These are phyloP conservation scores for Ochotona curzoniae DNA, from an alignment of 2,113 vertebrate species.

Conservation along the genomic window DNA sequence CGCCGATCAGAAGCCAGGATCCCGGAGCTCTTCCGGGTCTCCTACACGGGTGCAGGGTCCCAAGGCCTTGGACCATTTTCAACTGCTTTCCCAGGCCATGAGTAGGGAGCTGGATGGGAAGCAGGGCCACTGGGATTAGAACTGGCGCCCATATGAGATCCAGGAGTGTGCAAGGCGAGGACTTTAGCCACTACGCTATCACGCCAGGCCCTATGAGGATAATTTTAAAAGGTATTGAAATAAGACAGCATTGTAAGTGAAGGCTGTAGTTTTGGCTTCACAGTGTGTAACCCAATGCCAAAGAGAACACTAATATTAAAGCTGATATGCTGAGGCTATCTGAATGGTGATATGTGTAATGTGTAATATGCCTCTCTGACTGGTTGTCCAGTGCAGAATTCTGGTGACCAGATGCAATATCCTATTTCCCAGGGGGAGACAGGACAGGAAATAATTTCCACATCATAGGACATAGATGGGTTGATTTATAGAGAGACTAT, in stretches of 20 bases:
- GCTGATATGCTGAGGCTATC: constrained; percentile 55
- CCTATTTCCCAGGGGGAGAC: not conserved
- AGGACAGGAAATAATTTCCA: not conserved
- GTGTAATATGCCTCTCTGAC: not conserved
- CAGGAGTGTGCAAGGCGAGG: too few species aligned
- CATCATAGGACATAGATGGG: not conserved
- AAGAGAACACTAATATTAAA: constrained; percentile 73
- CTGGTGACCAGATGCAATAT: not conserved
- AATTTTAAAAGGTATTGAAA: constrained; percentile 56
- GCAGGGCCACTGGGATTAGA: too few species aligned
- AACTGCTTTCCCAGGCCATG: too few species aligned
- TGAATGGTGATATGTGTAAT: not conserved
- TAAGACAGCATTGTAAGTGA: constrained; percentile 45
- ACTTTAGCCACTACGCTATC: too few species aligned
- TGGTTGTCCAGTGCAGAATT: not conserved
- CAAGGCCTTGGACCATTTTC: too few species aligned
- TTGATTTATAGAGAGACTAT: not conserved
- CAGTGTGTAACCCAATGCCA: constrained; percentile 59
- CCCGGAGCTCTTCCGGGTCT: too few species aligned
- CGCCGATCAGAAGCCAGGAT: too few species aligned
- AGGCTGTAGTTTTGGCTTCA: constrained; percentile 45
- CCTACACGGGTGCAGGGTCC: too few species aligned
- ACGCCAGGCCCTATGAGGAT: too few species aligned
- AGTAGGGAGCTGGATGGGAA: too few species aligned
- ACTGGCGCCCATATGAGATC: too few species aligned